Percentiles rank a stretch among this genome's conserved stretches.
Conservation (phyloP, 2,113 vertebrate species). For the Anser cygnoides region DNA sequence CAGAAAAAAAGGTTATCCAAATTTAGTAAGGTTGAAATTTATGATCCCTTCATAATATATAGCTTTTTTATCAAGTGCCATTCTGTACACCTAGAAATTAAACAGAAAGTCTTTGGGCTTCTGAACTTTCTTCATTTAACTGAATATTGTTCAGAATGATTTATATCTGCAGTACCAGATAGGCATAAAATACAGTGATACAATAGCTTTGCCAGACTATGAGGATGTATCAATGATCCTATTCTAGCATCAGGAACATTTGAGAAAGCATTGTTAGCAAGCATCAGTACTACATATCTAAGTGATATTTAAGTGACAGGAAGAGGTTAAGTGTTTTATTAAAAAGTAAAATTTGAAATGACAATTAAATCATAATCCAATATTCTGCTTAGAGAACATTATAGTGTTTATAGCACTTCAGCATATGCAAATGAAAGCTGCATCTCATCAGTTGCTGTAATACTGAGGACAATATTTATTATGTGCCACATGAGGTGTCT, state of each 20-base stretch:
- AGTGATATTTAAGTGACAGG: neutral
- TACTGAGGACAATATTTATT: neutral
- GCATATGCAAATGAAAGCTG: neutral
- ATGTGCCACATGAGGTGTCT: neutral
- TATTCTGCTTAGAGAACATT: neutral
- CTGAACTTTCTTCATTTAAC: neutral
- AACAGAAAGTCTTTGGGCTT: neutral
- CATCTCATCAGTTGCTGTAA: neutral
- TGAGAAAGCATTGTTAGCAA: neutral
- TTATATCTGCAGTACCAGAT: neutral
- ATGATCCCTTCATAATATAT: neutral
- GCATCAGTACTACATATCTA: neutral
- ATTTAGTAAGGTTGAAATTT: neutral
- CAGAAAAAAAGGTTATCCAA: neutral
- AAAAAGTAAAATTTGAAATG: neutral
- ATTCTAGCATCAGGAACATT: slow-evolving; percentile 22
- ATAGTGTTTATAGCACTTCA: neutral
- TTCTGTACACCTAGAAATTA: neutral
- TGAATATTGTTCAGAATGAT: neutral
- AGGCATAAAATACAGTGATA: neutral
- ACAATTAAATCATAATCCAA: neutral
- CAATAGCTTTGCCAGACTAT: neutral
- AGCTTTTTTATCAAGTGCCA: neutral
- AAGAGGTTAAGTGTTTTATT: neutral
- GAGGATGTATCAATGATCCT: slow-evolving; percentile 29